phyloP scores from a whole-genome alignment of 2,797 vertebrate species.

The Pipistrellus pipistrellus region DNA sequence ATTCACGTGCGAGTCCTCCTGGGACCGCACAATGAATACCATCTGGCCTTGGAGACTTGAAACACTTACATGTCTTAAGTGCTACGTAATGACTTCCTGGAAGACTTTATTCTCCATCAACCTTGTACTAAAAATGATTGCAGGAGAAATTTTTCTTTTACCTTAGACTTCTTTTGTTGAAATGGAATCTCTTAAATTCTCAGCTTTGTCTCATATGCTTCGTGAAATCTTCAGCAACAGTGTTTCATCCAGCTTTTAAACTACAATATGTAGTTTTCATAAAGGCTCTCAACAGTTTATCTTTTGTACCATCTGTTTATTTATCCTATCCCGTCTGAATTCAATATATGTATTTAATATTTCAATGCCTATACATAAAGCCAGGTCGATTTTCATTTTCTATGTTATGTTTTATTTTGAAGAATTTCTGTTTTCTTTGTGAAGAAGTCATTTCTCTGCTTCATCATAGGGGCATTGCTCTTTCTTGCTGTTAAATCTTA shows the following conservation, averaged over 20 bases:
- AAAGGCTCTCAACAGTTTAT: slow-evolving; percentile 15
- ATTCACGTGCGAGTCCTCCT: slow-evolving; percentile 54
- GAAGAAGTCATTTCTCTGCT: slow-evolving; percentile 31
- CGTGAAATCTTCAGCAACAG: slow-evolving; percentile 44
- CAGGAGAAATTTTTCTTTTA: slow-evolving; percentile 71
- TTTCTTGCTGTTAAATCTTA: background rate
- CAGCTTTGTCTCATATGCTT: slow-evolving; percentile 9
- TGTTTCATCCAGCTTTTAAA: slow-evolving; percentile 51
- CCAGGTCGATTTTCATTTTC: slow-evolving; percentile 52
- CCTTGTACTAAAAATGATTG: slow-evolving; percentile 66
- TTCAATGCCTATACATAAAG: slow-evolving; percentile 21
- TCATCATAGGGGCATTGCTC: background rate
- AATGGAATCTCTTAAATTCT: slow-evolving; percentile 58
- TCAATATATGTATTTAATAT: slow-evolving; percentile 42
- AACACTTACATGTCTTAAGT: slow-evolving; percentile 62
- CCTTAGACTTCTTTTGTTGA: slow-evolving; percentile 70
- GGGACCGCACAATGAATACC: slow-evolving; percentile 74
- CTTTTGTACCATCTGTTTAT: slow-evolving; percentile 28
- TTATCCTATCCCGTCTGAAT: background rate
- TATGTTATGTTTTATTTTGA: slow-evolving; percentile 26
- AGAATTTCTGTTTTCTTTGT: slow-evolving; percentile 47
- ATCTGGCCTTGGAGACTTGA: slow-evolving; percentile 68
- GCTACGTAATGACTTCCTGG: slow-evolving; percentile 67
- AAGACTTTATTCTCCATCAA: slow-evolving; percentile 73
- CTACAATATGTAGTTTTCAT: slow-evolving; percentile 1